A percentile compares a stretch with the other conserved stretches of the same genome.
Conservation (phyloP, 2,113 vertebrate genomes). For the Sigmodon hispidus region DNA sequence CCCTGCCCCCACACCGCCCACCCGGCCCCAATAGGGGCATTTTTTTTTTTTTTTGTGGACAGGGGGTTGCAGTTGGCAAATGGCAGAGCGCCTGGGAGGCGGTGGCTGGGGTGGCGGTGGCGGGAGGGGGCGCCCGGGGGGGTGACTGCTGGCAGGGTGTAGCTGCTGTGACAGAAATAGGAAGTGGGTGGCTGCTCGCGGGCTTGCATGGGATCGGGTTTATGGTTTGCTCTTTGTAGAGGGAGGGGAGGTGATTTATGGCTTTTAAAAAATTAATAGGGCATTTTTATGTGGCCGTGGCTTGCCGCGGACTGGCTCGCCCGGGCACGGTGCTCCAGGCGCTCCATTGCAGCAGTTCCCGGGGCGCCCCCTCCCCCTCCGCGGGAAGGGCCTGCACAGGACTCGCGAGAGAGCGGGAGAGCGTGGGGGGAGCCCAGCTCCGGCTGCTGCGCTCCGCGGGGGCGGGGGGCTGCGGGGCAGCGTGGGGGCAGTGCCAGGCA, state of each 20-base stretch:
- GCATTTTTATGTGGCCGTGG: slow-evolving; percentile 72
- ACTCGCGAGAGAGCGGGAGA: slow-evolving; percentile 76
- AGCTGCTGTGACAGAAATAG: slow-evolving; percentile 82
- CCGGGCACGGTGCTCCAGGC: slow-evolving; percentile 29
- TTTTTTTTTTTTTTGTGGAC: slow-evolving; percentile 2
- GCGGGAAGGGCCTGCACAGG: slow-evolving; percentile 72
- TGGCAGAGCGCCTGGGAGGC: slow-evolving; percentile 61
- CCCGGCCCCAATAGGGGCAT: slow-evolving; percentile 26
- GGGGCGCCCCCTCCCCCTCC: slow-evolving; percentile 50
- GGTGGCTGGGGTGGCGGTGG: slow-evolving; percentile 49
- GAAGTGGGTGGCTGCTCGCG: slow-evolving; percentile 79
- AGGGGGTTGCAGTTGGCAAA: slow-evolving; percentile 69
- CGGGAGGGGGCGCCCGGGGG: slow-evolving; percentile 67
- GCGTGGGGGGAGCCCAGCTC: slow-evolving; percentile 73
- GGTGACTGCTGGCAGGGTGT: slow-evolving; percentile 75
- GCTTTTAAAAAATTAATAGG: slow-evolving; percentile 69
- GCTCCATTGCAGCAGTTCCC: slow-evolving; percentile 74
- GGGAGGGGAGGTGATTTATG: slow-evolving; percentile 72
- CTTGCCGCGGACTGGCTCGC: slow-evolving; percentile 55
- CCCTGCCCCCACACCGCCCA: background rate
- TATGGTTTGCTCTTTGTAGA: slow-evolving; percentile 72
- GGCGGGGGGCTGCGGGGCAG: slow-evolving; percentile 56
- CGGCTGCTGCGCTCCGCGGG: slow-evolving; percentile 65
- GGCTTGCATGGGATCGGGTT: slow-evolving; percentile 75
- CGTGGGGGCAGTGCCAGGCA: slow-evolving; percentile 56